Evolutionary conservation across 2,888 invertebrate species (phyloP), one percentile per base, ranked within the genome.

Genomic region (Alloscopus bannaensis): DNA sequence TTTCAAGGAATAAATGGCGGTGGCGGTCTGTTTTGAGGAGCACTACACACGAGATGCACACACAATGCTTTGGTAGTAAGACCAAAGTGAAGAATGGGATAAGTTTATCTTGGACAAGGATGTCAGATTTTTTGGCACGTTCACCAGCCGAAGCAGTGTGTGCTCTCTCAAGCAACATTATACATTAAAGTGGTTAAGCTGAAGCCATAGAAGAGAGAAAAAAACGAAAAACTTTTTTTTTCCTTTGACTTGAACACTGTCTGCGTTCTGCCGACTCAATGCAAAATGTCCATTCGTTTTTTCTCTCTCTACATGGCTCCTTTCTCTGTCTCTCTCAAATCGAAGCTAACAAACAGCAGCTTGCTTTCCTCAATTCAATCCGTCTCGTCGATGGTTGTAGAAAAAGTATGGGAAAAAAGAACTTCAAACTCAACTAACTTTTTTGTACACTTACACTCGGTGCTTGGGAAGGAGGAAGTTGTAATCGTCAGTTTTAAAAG

Each of bases 71-170:
- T n/a, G 29, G 28, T 45, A 59, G 59, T 36, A 70, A 47, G 31
- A 50, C 50, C 40, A 62, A 71, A 60, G 71, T 71, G 62, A 71
- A 71, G 71, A 71, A 71, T 71, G 62, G 71, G 71, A 71, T 71
- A 71, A 71, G 71, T 71, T 71, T 71, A 60, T 71, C 71, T 71
- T 71, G 71, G 71, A 71, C 71, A 71, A 71, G 62, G 71, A 71
- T 71, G 71, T 62, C 71, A 71, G 71, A 71, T 71, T 71, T 70
- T 71, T 71, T 71, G 71, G 71, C 71, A 71, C 71, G 71, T 71
- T 71, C 57, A 62, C 59, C 71, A 62, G 62, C 62, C 60, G 71
- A 71, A 71, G 62, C 71, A 71, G 71, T 50, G 29, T 62, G 42
- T n/a, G n/a, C n/a, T n/a, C n/a, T n/a, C 52, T 36, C 31, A 55